A percentile compares a stretch with the other conserved stretches of the same genome.
Evolutionary conservation across 2,888 invertebrate genomes (phyloP).

Genomic region (Aquatica leii): DNA sequence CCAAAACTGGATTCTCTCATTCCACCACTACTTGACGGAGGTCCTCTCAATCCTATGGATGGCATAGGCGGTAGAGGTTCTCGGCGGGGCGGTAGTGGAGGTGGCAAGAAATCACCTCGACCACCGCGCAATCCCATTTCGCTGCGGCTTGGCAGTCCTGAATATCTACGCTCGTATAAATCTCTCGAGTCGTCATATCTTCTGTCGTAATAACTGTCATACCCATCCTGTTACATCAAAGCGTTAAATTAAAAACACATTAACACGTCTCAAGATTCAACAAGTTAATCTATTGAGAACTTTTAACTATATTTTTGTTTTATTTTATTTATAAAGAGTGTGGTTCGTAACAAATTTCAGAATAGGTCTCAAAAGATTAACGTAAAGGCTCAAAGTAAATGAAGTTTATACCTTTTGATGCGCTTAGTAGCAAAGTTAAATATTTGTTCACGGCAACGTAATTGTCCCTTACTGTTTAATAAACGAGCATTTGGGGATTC

Average conservation of each 20-base stretch:
- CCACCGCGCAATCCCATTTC: constrained; percentile 59
- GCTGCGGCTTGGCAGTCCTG: constrained; percentile 64
- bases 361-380: too few relatives aligned
- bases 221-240: constrained; percentile 65
- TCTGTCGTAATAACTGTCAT: constrained; percentile 84
- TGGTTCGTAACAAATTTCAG: too few relatives aligned
- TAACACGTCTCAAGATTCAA: neutral
- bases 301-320: too few relatives aligned
- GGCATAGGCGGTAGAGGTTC: constrained; percentile 82
- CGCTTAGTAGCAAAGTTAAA: too few relatives aligned
- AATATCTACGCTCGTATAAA: constrained; percentile 82
- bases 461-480: too few relatives aligned
- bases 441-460: too few relatives aligned
- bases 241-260: neutral
- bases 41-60: constrained; percentile 60
- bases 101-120: constrained; percentile 75
- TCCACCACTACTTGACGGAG: constrained; percentile 71
- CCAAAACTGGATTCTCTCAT: constrained; percentile 71
- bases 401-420: too few relatives aligned
- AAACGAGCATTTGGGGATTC: too few relatives aligned
- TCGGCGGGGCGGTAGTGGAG: constrained; percentile 74
- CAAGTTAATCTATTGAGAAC: too few relatives aligned
- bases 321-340: too few relatives aligned
- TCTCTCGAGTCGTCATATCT: constrained; percentile 82
- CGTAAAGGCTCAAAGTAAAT: too few relatives aligned